Evolutionary conservation across 1,140 invertebrate genomes (phyloP), one percentile per base, ranked within the genome.

Genomic region (Hyposmocoma kahamanoa): DNA sequence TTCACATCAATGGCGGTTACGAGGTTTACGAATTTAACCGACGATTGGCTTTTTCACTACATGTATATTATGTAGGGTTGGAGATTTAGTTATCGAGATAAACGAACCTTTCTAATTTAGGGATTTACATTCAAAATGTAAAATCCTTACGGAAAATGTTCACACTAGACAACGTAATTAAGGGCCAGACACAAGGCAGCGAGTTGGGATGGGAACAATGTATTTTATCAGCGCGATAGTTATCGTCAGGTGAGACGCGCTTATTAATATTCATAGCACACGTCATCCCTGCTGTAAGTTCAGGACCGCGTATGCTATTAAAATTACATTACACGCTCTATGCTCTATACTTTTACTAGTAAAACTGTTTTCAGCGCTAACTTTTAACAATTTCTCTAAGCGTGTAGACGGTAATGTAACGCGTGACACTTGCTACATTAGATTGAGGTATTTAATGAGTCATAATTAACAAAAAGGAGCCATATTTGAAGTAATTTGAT

Each of bases 211-310:
- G 13, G 49, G 50, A 47, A 57, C 54, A 53, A 55, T 62, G 36
- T 57, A 56, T 62, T 60, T 56, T 59, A 61, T 60, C 54, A 41
- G 15, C 39, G 47, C 42, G 57, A 58, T 60, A 69, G 68, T 68
- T 62, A 69, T 67, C 63, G 44, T 55, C 63, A 69, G 65, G 63
- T 67, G 62, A 59, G 38, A 51, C 53, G 59, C 53, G 62, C 53
- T 54, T 61, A 82, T 82, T 77, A 82, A 79, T 77, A 82, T 82
- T 82, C 75, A 82, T 77, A 59, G 52, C 64, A 56, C 52, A 55
- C 49, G 54, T 62, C 53, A 60, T 34, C 58, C 50, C 51, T 47
- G 50, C 54, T 62, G 22, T 55, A 50, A 56, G 51, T 53, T 50
- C 49, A 43, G 53, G 44, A 47, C 54, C 49, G 24, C 28, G 26